phyloP scores from a whole-genome alignment of 2,797 vertebrate genomes.

The Esox masquinongy region DNA sequence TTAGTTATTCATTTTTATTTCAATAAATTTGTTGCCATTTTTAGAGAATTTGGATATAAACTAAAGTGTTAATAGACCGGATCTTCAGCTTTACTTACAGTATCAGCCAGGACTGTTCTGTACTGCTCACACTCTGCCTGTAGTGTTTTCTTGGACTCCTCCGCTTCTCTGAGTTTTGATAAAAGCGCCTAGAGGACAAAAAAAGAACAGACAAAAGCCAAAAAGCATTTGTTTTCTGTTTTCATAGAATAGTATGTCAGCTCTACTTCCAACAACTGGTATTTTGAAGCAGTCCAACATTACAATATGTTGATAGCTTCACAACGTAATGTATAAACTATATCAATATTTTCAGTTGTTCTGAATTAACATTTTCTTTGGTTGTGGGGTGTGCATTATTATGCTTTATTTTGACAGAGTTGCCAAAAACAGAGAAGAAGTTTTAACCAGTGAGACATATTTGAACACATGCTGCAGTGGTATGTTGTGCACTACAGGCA shows the following conservation, averaged over 20 bases:
- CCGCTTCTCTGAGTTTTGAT: slow-evolving; percentile 75
- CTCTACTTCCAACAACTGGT: background rate
- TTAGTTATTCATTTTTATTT: too few species aligned
- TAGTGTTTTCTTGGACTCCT: slow-evolving; percentile 73
- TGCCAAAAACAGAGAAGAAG: too few species aligned
- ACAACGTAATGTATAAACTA: background rate
- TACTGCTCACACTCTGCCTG: slow-evolving; percentile 84
- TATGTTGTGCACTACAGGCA: too few species aligned
- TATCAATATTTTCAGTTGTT: background rate
- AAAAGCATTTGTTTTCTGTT: background rate
- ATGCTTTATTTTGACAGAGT: too few species aligned
- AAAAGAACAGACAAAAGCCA: background rate
- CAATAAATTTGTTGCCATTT: too few species aligned
- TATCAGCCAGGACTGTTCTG: slow-evolving; percentile 78
- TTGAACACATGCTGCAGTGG: too few species aligned
- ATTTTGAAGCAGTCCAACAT: background rate
- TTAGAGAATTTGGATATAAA: too few species aligned
- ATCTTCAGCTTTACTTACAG: slow-evolving; percentile 61
- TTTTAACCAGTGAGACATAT: too few species aligned
- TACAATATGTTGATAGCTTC: background rate
- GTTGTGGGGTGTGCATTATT: too few species aligned
- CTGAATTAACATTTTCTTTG: too few species aligned
- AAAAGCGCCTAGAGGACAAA: slow-evolving; percentile 64
- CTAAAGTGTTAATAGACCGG: background rate
- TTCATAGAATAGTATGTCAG: background rate